phyloP scores from a whole-genome alignment of 2,797 vertebrate genomes.

The Malurus leucopterus region DNA sequence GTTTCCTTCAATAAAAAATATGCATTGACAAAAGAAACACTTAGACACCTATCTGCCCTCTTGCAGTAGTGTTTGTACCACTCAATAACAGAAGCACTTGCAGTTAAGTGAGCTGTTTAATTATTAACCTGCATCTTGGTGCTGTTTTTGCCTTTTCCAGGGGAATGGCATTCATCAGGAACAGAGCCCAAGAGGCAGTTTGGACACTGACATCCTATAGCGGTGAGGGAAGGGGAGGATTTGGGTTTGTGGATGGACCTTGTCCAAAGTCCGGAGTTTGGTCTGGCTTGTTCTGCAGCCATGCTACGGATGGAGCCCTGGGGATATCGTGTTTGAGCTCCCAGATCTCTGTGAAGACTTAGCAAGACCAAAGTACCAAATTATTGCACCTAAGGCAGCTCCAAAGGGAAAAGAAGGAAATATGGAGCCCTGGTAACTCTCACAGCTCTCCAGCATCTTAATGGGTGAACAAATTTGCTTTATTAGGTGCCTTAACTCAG shows the following conservation, averaged over 20 bases:
- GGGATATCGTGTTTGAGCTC: neutral
- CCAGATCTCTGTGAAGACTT: neutral
- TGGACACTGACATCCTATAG: neutral
- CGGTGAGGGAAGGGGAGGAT: neutral
- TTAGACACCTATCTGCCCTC: neutral
- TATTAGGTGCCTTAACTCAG: neutral
- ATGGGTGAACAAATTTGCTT: neutral
- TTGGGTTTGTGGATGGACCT: neutral
- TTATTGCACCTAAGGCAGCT: neutral
- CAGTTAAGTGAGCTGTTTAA: neutral
- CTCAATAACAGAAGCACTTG: neutral
- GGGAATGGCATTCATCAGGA: neutral
- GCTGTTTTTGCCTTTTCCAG: neutral
- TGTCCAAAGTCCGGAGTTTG: neutral
- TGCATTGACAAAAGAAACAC: neutral
- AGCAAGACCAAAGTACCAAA: neutral
- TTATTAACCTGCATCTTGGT: neutral
- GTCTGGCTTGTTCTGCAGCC: neutral
- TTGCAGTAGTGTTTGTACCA: neutral
- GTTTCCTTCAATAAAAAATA: neutral
- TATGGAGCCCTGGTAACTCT: neutral
- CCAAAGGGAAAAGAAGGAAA: neutral
- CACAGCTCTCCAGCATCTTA: neutral
- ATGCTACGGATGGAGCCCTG: rapidly evolving
- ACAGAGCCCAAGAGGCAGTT: neutral